phyloP scores from a whole-genome alignment of 2,113 vertebrate species.

The Pampusana beccarii region DNA sequence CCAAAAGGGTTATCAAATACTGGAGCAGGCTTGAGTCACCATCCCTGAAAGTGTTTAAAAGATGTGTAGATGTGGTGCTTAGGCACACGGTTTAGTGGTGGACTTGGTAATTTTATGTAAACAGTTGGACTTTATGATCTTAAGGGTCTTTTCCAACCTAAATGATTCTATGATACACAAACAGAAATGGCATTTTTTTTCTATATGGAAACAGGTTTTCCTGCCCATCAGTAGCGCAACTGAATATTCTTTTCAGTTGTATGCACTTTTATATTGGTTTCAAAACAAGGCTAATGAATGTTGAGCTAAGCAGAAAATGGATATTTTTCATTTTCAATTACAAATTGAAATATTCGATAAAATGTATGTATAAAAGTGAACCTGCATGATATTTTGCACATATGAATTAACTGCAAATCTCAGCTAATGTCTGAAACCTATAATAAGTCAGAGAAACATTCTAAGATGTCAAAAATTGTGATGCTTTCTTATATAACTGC shows the following conservation, averaged over 20 bases:
- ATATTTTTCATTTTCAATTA: not conserved
- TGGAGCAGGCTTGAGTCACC: not conserved
- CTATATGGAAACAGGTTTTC: not conserved
- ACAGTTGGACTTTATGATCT: not conserved
- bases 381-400: not conserved
- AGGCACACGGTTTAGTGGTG: not conserved
- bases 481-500: not conserved
- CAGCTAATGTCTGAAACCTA: not conserved
- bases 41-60: fast-evolving
- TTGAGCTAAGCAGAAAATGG: not conserved
- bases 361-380: not conserved
- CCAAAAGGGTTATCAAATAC: not conserved
- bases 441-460: not conserved
- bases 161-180: not conserved
- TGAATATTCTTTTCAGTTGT: not conserved
- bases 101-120: not conserved
- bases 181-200: not conserved
- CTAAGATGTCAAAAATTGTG: not conserved
- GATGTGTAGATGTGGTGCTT: fast-evolving
- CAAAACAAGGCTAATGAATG: not conserved
- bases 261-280: not conserved
- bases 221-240: not conserved
- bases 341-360: not conserved
- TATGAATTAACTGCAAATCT: not conserved
- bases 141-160: not conserved